Evolutionary conservation across 1,140 invertebrate genomes (phyloP), one percentile per base, ranked within the genome.

Genomic region (Drosophila ironensis): DNA sequence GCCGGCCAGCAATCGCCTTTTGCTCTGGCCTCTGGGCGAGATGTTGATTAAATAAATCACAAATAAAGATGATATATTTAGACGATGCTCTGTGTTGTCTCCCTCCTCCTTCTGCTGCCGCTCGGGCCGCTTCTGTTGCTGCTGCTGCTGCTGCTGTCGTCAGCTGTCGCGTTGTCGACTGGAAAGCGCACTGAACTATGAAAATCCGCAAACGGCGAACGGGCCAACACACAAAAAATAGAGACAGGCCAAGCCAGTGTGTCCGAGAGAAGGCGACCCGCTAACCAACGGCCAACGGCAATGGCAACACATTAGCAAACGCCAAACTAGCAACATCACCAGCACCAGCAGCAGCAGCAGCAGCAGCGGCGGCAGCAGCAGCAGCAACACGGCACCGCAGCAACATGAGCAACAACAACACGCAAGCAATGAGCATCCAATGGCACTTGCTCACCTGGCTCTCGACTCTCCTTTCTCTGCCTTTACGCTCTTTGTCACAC

Each of bases 171-270:
- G 78, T 82, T 77, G 78, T 86, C 80, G 80, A 72, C 80, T 86
- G 80, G 80, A 86, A 86, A 86, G 81, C 80, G 81, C 80, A 86
- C 75, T 86, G 81, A 86, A 86, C 80, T 86, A 86, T 86, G 80
- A 86, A 81, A 86, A 73, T 73, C 71, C 71, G 71, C 71, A 73
- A 33, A 33, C 30, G 30, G 30, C 30, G 14, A 73, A 53, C 57
- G 66, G 60, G 52, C 64, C 61, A 73, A 44, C 27, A n/a, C n/a
- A n/a, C n/a, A 42, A 56, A 48, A 48, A 56, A 51, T 22, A 72
- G 63, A 64, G 45, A 45, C 59, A 59, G 48, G 54, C 38, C 64
- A 54, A 57, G 46, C 28, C 52, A 30, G 52, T 45, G 40, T 69
- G 66, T 56, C 64, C 66, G 41, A 69, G 63, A 24, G 46, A 53